Evolutionary conservation across 2,888 invertebrate genomes (phyloP), one percentile per base, ranked within the genome.

Genomic region (Lithophane socia): DNA sequence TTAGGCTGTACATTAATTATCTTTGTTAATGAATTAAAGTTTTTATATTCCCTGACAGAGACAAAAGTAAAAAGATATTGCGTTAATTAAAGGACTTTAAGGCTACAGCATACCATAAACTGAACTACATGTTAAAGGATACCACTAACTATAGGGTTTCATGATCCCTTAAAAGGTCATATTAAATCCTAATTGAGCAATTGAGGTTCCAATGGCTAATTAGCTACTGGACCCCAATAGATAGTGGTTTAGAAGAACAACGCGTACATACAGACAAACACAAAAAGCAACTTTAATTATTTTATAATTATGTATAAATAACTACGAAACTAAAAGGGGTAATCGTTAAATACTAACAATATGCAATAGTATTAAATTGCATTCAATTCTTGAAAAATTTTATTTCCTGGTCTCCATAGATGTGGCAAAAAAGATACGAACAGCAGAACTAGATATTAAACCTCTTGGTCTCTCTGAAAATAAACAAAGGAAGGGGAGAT

Each of bases 361-460:
- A 71, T 47, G 13, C 78, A 58, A 73, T 1, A 13, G 47, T 29
- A 29, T 68, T 2, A 49, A 66, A 16, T 42, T 44, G 61, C 58
- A 61, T 61, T 64, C 0, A 10, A 54, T 58, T 70, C 83, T 75
- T 75, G 42, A 72, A n/a, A 7, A 63, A 2, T 42, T 37, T 83
- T 74, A 54, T 66, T 73, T 85, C 58, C 49, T 66, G 13, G 75
- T 75, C 73, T 66, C 75, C 44, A 68, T 52, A 4, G 84, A 84
- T 2, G 47, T 64, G 21, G 63, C 81, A 61, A 87, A 87, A 73
- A 72, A 83, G 9, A 87, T 76, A 42, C 79, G 86, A 54, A 87
- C 97, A 89, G 90, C 85, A 69, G 88, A 77, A 63, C 61, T 65
- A 71, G 65, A 76, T 65, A 73, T 47, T 37, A 75, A 67, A 61